A percentile compares a stretch with the other conserved stretches of the same genome.
Conservation (phyloP, 2,888 invertebrate genomes). For the Erynnis tages region DNA sequence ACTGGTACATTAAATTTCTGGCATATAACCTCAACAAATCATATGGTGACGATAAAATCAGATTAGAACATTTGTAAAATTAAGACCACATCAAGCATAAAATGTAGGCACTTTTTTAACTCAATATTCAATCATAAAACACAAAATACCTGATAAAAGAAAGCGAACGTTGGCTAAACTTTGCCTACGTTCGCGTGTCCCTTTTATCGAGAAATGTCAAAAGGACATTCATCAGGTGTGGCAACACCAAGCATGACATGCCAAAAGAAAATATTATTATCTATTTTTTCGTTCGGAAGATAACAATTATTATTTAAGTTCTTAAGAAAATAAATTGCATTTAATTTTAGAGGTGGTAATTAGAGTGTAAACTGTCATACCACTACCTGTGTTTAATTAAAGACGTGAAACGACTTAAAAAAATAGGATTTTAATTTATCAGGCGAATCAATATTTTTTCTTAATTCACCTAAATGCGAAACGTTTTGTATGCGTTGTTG, state of each 20-base stretch:
- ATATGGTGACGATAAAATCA: conserved; percentile 34
- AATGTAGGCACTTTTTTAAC: conserved; percentile 18
- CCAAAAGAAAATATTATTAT: no score
- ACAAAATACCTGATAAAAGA: conserved; percentile 63
- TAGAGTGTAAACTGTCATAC: no score
- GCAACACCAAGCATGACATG: neutral
- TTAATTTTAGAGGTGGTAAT: no score
- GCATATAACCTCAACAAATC: conserved; percentile 65
- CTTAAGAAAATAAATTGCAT: no score
- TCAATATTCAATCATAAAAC: conserved; percentile 31
- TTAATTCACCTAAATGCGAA: no score
- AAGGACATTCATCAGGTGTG: conserved; percentile 44
- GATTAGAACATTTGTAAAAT: conserved; percentile 25
- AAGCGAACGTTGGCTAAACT: conserved; percentile 68
- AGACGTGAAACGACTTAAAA: no score
- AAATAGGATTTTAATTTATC: no score
- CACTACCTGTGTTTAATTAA: no score
- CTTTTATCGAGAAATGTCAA: conserved; percentile 71
- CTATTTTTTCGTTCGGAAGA: no score
- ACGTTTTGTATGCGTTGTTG: no score
- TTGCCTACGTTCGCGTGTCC: conserved; percentile 79
- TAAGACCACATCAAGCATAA: neutral
- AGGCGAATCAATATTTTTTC: no score
- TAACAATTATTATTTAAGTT: no score
- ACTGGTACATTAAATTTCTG: conserved; percentile 38